These are phyloP conservation scores for Eurois occulta DNA, from an alignment of 2,888 invertebrate species.

Conservation along the genomic window DNA sequence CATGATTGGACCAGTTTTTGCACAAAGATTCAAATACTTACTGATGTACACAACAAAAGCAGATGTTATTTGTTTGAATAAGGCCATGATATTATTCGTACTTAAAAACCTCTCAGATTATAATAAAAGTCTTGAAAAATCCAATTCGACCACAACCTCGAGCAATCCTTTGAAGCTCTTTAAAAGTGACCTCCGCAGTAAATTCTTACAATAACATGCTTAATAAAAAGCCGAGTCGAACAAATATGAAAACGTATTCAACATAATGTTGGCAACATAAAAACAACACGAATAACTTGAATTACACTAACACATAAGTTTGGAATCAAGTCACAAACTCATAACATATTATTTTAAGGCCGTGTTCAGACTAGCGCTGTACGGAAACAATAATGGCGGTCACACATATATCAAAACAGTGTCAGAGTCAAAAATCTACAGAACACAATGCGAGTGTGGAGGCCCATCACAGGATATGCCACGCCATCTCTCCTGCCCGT, in stretches of 20 bases:
- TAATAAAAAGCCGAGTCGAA: slow-evolving; percentile 18
- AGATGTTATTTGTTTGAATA: not conserved
- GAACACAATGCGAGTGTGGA: not conserved
- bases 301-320: slow-evolving; percentile 50
- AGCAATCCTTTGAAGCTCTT: slow-evolving; percentile 10
- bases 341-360: slow-evolving; percentile 26
- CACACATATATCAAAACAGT: not conserved
- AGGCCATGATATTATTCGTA: not conserved
- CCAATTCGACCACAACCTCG: not conserved
- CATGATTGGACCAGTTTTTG: not conserved
- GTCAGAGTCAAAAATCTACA: not conserved
- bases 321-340: slow-evolving; percentile 27
- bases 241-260: slow-evolving; percentile 44
- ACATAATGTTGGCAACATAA: slow-evolving; percentile 25
- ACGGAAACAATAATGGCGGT: not conserved
- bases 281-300: slow-evolving; percentile 38
- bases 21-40: not conserved
- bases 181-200: slow-evolving; percentile 11
- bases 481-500: not conserved
- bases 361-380: not conserved
- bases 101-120: not conserved
- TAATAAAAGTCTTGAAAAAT: not conserved
- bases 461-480: not conserved
- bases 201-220: slow-evolving; percentile 10
- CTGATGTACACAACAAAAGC: not conserved